Base-by-base conservation (phyloP, 2,113 vertebrate genomes). In the Vidua macroura region DNA sequence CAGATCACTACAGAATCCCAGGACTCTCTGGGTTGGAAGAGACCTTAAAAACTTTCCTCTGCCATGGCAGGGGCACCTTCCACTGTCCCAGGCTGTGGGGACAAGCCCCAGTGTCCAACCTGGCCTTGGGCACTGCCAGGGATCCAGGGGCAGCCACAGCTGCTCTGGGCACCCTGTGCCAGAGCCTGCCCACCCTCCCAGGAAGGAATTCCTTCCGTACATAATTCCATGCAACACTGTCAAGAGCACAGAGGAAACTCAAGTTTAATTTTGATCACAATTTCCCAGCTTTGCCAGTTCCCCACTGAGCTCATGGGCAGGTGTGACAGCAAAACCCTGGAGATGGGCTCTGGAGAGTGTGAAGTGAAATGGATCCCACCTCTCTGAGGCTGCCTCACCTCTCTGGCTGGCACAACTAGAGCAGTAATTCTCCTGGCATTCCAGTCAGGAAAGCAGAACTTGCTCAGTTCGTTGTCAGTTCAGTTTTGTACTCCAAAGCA, bases 21-120 rank as follows among this genome's bases (percentile, higher is more conserved):
- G 11, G n/a, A 28, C 7, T 19, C 27, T 37, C 8, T 37, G 41
- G 48, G 21, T 16, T 19, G 63, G 49, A 56, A 70, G 31, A 12
- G 35, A 69, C 25, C 17, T 12, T 15, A 37, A 69, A 62, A 30
- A 0, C 3, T 48, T 11, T 55, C 48, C 31, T 11, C 39, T 27
- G 53, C 24, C 48, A 62, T 7, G 28, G 30, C 48, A 41, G 48
- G 41, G 48, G 48, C 70, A 56, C 7, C n/a, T 70, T 0, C 25
- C 63, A 33, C 27, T 4, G 0, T 23, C 43, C 56, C 56, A 83
- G 41, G 55, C 0, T 35, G 64, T n/a, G n/a, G n/a, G n/a, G n/a
- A n/a, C 72, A 1, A 39, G 11, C 52, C 33, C 33, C 12, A 8
- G 1, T 10, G 4, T 39, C 39, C 69, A 69, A 0, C 35, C 48